Evolutionary conservation across 2,113 vertebrate species (phyloP).

Genomic region (Perccottus glenii): DNA sequence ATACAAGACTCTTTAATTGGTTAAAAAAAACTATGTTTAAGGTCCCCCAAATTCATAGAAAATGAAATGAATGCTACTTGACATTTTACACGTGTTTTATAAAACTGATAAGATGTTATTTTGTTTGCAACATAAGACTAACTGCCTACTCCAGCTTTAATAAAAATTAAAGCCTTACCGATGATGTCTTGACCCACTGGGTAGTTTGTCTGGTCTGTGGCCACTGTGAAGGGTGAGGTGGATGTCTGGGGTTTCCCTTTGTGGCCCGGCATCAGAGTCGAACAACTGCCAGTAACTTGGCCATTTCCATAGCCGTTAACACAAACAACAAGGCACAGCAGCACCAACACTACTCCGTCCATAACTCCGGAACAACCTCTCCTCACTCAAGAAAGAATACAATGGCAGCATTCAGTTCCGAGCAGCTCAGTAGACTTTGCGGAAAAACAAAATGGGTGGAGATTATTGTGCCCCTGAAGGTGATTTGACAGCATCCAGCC

Average conservation of each 20-base stretch:
- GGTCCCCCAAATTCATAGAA: no score
- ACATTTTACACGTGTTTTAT: no score
- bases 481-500: background rate
- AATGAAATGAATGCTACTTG: no score
- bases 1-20: no score
- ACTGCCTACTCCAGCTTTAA: no score
- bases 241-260: background rate
- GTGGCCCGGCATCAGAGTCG: background rate
- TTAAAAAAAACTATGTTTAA: no score
- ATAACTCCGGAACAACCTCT: background rate
- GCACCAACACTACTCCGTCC: background rate
- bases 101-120: no score
- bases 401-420: background rate
- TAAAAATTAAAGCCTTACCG: background rate
- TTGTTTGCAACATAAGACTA: no score
- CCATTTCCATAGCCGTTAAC: background rate
- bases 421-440: no score
- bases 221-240: background rate
- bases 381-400: background rate
- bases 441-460: background rate
- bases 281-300: background rate
- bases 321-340: background rate
- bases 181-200: background rate
- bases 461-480: background rate
- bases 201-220: background rate